These are phyloP conservation scores for Glyphotaelius pellucidus DNA, from an alignment of 2,888 invertebrate species.

Conservation along the genomic window DNA sequence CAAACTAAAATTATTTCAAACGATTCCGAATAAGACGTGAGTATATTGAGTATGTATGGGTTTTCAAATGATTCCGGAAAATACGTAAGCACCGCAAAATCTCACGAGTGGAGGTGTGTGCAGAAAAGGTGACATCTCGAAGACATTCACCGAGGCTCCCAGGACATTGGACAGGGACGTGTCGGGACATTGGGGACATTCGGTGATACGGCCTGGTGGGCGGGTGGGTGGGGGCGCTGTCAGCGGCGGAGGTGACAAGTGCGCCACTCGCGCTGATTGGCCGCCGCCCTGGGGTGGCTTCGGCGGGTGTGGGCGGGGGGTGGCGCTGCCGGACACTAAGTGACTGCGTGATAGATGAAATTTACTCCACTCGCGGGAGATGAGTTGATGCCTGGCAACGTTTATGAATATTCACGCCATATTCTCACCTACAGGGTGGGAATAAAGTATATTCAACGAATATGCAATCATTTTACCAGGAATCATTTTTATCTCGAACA, in stretches of 20 bases:
- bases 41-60: too few relatives aligned
- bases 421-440: neutral
- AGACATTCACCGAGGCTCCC: constrained; percentile 5
- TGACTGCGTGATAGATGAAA: constrained; percentile 59
- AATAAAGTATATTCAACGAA: neutral
- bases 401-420: neutral
- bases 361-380: constrained; percentile 41
- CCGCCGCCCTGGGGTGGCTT: constrained; percentile 44
- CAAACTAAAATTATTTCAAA: neutral
- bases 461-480: neutral
- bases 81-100: neutral
- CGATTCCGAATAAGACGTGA: neutral
- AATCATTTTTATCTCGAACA: neutral
- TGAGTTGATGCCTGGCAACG: neutral
- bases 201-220: constrained; percentile 46
- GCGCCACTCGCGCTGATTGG: constrained; percentile 65
- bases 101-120: neutral
- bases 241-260: constrained; percentile 63
- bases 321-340: constrained; percentile 49
- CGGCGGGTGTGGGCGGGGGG: constrained; percentile 22
- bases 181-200: constrained; percentile 18
- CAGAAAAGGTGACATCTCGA: constrained; percentile 39
- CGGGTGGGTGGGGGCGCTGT: constrained; percentile 64
- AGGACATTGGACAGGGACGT: constrained; percentile 10
- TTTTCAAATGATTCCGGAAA: neutral